These are phyloP conservation scores for Pomacea maculata DNA, from an alignment of 1,140 invertebrate genomes.

Conservation along the genomic window DNA sequence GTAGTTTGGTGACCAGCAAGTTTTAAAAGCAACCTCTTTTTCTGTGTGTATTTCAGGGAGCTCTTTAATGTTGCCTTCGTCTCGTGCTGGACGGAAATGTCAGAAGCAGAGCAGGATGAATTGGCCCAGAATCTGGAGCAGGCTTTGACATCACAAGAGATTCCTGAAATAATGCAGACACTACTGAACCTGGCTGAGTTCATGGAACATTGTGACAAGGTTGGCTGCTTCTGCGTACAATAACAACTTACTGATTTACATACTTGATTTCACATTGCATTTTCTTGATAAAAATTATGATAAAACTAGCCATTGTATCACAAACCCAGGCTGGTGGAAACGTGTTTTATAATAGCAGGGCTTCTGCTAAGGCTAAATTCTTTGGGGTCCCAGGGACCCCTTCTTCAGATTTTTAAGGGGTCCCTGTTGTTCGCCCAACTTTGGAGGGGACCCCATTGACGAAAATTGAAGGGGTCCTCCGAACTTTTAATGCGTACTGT, in stretches of 20 bases:
- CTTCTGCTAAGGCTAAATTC: too few relatives aligned
- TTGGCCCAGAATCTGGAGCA: conserved; percentile 87
- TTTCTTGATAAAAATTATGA: not conserved
- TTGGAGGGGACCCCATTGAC: too few relatives aligned
- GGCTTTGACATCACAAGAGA: conserved; percentile 89
- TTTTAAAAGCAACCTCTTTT: not conserved
- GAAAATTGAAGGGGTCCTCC: too few relatives aligned
- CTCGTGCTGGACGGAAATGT: conserved; percentile 97
- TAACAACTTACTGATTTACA: not conserved
- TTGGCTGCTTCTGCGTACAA: conserved; percentile 36
- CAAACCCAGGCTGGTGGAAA: not conserved
- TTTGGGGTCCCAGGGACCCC: too few relatives aligned
- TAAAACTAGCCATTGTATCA: not conserved
- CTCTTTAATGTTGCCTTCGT: conserved; percentile 99
- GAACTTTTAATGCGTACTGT: too few relatives aligned
- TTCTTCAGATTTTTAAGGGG: too few relatives aligned
- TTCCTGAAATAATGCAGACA: conserved; percentile 97
- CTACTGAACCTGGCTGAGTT: conserved; percentile 98
- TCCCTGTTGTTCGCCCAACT: too few relatives aligned
- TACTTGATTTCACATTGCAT: not conserved
- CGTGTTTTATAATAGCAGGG: not conserved
- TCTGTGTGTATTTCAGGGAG: conserved; percentile 71
- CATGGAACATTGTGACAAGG: conserved; percentile 98
- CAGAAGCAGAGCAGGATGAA: conserved; percentile 82
- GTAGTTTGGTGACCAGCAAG: too few relatives aligned